These are phyloP conservation scores for western clawed frog (Xenopus tropicalis) DNA, from an alignment of 2,113 vertebrate genomes.

Conservation along the genomic window UCB_Xtro_10.0 CM004443.2:125938501-125939000, in stretches of 20 bases:
- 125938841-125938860: constrained; percentile 27
- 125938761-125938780: constrained; percentile 24
- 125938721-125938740: neutral
- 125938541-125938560: too few relatives aligned
- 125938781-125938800: constrained; percentile 33
- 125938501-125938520: too few relatives aligned
- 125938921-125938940: neutral
- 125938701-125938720: constrained; percentile 3
- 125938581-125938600: too few relatives aligned
- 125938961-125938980: neutral
- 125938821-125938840: constrained; percentile 24
- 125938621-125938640: neutral
- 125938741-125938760: constrained; percentile 36
- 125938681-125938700: constrained; percentile 3
- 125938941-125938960: neutral
- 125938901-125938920: neutral
- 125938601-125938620: too few relatives aligned
- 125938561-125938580: too few relatives aligned
- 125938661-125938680: neutral
- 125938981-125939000: neutral
- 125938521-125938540: too few relatives aligned
- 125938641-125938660: neutral
- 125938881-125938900: constrained; percentile 8
- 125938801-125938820: constrained; percentile 29
- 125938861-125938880: constrained; percentile 16